Evolutionary conservation across 1,140 invertebrate species (phyloP).

Genomic region (Dufourea novaeangliae): DNA sequence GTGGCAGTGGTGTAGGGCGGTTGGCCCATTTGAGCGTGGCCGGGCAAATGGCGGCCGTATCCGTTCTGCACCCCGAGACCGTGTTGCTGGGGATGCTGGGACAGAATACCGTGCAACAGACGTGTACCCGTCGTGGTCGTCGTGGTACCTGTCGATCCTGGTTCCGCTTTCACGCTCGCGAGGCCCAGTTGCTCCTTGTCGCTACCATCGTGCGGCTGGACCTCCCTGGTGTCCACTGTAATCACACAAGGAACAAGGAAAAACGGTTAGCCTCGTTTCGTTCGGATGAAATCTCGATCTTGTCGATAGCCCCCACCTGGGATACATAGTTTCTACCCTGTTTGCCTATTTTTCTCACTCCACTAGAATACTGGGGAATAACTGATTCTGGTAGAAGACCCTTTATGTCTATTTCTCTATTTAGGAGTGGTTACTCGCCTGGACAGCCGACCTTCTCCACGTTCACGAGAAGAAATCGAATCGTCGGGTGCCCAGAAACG

Average conservation of each 20-base stretch:
- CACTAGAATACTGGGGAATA: too few relatives aligned
- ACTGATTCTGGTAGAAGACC: too few relatives aligned
- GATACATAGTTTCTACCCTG: too few relatives aligned
- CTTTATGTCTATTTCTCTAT: too few relatives aligned
- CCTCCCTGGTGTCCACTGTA: slow-evolving; percentile 82
- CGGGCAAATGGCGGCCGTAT: slow-evolving; percentile 77
- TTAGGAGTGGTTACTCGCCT: too few relatives aligned
- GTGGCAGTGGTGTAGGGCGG: slow-evolving; percentile 78
- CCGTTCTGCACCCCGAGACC: slow-evolving; percentile 73
- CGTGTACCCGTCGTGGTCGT: slow-evolving; percentile 72
- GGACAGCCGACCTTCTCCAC: too few relatives aligned
- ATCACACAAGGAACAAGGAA: neutral
- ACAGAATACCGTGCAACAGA: slow-evolving; percentile 85
- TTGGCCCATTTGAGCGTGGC: slow-evolving; percentile 76
- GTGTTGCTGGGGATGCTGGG: slow-evolving; percentile 82
- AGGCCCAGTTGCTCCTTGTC: slow-evolving; percentile 77
- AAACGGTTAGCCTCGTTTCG: neutral
- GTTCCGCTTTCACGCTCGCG: slow-evolving; percentile 79
- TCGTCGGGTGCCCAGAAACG: neutral
- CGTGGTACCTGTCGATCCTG: slow-evolving; percentile 72
- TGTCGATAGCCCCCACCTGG: too few relatives aligned
- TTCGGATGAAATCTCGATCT: too few relatives aligned
- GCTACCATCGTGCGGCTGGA: slow-evolving; percentile 75
- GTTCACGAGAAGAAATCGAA: slow-evolving; percentile 29
- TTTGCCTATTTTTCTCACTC: too few relatives aligned